Evolutionary conservation across 2,113 vertebrate genomes (phyloP), one percentile per base, ranked within the genome.

Genomic region (Pipa parva): DNA sequence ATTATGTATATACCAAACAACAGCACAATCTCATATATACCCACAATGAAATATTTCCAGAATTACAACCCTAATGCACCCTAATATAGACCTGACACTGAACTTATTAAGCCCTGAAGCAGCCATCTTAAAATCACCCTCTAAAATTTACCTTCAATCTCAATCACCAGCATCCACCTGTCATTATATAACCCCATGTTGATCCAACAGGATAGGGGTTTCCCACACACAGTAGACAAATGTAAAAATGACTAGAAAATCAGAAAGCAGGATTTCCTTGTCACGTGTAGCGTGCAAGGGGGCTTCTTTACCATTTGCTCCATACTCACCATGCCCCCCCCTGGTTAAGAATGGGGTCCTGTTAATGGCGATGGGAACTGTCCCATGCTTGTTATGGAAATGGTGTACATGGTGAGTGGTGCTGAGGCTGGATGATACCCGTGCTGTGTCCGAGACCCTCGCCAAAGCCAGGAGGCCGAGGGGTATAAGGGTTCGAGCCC

Each of bases 351-450:
- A 94, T 77, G 93, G 92, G 87, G 92, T 93, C 84, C 94, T 88
- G 91, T 96, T 95, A 88, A 96, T 96, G 81, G 92, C 92, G 78
- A 96, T 93, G 50, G 94, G 94, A 77, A 91, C 92, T 0, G 92
- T 92, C 77, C 92, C 92, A 73, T 94, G 92, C 80, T 93, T 94
- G 82, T 90, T 95, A 85, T 96, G 93, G 84, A 96, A 96, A 87
- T 96, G 93, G 82, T 95, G 93, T 79, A 95, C 93, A 74, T 95
- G 94, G 83, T 94, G 93, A n/a, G 94, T 94, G 74, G 93, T 95
- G 72, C 93, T 95, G 79, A 96, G 89, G 78, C 93, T 95, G 75
- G 94, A 96, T 67, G 94, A 96, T 75, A 96, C 93, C 31, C 93
- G 89, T 64, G 93, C 93, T 63, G 88, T 90, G 71, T 87, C 87